A percentile compares a stretch with the other conserved stretches of the same genome.
Conservation (phyloP, 2,888 invertebrate genomes). For the Cryptocephalus primarius region DNA sequence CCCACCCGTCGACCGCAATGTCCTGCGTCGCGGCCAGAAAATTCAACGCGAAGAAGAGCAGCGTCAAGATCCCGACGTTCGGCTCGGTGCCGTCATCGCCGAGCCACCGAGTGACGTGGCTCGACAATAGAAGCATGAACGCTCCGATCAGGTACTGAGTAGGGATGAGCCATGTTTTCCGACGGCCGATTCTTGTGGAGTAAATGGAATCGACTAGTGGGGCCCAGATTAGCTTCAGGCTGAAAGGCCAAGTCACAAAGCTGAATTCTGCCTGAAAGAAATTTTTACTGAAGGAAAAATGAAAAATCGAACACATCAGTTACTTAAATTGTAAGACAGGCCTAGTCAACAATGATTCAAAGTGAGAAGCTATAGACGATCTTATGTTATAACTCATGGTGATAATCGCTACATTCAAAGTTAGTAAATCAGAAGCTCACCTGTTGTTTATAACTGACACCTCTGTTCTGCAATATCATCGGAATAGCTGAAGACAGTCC, state of each 20-base stretch:
- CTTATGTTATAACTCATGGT: no score
- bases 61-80: slow-evolving; percentile 67
- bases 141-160: slow-evolving; percentile 83
- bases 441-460: slow-evolving; percentile 91
- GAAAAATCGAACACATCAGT: no score
- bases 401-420: no score
- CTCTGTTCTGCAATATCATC: slow-evolving; percentile 85
- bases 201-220: slow-evolving; percentile 94
- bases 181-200: slow-evolving; percentile 70
- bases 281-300: no score
- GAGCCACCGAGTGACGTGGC: slow-evolving; percentile 48
- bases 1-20: slow-evolving; percentile 99
- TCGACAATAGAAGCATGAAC: slow-evolving; percentile 82
- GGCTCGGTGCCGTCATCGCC: slow-evolving; percentile 51
- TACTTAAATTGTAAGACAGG: background rate
- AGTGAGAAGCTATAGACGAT: no score
- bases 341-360: no score
- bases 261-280: slow-evolving; percentile 80
- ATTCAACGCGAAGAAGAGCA: slow-evolving; percentile 82
- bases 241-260: slow-evolving; percentile 88
- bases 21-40: slow-evolving; percentile 98
- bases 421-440: slow-evolving; percentile 28
- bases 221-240: slow-evolving; percentile 93
- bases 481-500: slow-evolving; percentile 92
- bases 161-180: slow-evolving; percentile 94